Evolutionary conservation across 2,113 vertebrate genomes (phyloP).

Genomic region (Lepidothrix coronata): DNA sequence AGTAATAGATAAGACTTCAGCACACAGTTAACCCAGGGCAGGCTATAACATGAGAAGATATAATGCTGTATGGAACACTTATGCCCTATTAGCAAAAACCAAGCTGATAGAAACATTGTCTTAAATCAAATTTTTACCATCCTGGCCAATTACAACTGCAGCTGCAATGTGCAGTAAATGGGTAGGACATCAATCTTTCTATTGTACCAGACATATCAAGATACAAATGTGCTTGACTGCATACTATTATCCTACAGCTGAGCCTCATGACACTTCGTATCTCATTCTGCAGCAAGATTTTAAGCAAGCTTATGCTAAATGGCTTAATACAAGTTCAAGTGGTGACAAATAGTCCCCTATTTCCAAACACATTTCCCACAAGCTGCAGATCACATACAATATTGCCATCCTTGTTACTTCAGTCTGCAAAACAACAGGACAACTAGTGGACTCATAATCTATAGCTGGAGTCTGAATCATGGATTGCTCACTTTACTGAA

Average conservation of each 20-base stretch:
- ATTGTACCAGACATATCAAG: not conserved
- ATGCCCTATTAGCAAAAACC: not conserved
- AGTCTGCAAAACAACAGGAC: not conserved
- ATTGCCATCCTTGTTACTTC: not conserved
- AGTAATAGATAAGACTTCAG: not conserved
- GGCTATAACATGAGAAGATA: not conserved
- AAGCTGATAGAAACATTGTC: not conserved
- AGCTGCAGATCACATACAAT: not conserved
- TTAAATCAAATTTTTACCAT: conserved; percentile 28
- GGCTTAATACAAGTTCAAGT: not conserved
- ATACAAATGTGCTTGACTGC: not conserved
- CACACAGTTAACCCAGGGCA: not conserved
- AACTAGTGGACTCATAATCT: not conserved
- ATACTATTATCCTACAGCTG: conserved; percentile 1
- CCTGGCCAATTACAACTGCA: not conserved
- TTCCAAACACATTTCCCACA: not conserved
- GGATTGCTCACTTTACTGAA: not conserved
- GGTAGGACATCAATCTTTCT: conserved; percentile 8
- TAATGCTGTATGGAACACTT: not conserved
- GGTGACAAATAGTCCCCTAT: not conserved
- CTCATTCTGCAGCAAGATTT: conserved; percentile 11
- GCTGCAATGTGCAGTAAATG: not conserved
- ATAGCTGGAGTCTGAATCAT: not conserved
- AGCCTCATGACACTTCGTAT: not conserved
- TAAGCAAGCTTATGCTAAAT: not conserved